A percentile compares a stretch with the other conserved stretches of the same genome.
Conservation (phyloP, 2,888 invertebrate genomes). For the Drosophila mulleri region DNA sequence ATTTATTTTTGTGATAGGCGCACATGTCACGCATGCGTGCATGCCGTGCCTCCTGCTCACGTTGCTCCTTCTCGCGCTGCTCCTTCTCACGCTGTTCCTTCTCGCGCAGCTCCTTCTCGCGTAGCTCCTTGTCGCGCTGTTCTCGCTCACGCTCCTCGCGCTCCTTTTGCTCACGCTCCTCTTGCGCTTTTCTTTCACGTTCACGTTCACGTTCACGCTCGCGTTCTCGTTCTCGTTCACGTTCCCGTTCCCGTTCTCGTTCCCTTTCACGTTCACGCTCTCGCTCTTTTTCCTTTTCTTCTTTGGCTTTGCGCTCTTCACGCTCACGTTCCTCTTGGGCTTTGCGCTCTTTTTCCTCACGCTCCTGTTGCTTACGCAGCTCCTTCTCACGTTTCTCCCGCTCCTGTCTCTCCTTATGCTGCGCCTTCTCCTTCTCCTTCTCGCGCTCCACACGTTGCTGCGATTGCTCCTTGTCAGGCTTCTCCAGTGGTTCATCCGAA, state of each 20-base stretch:
- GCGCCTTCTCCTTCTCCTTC: slow-evolving; percentile 48
- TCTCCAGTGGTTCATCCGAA: slow-evolving; percentile 68
- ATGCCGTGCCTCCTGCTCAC: slow-evolving; percentile 70
- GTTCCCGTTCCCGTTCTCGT: slow-evolving; percentile 61
- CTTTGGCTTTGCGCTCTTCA: slow-evolving; percentile 73
- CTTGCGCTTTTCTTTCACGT: slow-evolving; percentile 46
- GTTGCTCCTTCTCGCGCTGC: slow-evolving; percentile 61
- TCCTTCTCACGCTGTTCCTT: slow-evolving; percentile 66
- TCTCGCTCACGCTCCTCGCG: slow-evolving; percentile 74
- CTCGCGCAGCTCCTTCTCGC: slow-evolving; percentile 60
- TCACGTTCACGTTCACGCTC: slow-evolving; percentile 51
- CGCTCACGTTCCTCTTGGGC: slow-evolving; percentile 68
- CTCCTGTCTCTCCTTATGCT: slow-evolving; percentile 58
- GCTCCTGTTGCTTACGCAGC: slow-evolving; percentile 64
- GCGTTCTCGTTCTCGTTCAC: slow-evolving; percentile 64
- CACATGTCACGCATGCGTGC: slow-evolving; percentile 74
- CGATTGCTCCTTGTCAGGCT: slow-evolving; percentile 28
- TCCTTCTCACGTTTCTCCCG: slow-evolving; percentile 67
- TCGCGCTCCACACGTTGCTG: slow-evolving; percentile 42
- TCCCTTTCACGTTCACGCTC: slow-evolving; percentile 60
- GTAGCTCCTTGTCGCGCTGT: slow-evolving; percentile 39
- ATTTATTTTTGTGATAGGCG: slow-evolving; percentile 67
- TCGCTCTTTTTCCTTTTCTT: slow-evolving; percentile 74
- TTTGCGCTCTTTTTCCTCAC: slow-evolving; percentile 66
- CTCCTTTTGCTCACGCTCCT: slow-evolving; percentile 70